phyloP scores from a whole-genome alignment of 2,113 vertebrate genomes.

The Origma solitaria region DNA sequence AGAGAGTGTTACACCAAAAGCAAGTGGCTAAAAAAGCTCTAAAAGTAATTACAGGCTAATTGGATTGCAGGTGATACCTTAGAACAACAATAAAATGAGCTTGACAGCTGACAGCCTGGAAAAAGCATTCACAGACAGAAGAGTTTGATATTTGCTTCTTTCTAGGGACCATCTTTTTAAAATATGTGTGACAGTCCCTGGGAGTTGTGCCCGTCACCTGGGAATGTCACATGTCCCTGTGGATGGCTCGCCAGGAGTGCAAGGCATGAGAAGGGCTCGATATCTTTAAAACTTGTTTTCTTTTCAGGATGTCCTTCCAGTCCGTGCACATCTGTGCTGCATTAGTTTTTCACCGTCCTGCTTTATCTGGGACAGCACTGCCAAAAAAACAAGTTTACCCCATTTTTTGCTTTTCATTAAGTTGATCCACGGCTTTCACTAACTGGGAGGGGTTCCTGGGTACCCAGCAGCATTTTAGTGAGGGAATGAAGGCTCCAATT shows the following conservation, averaged over 20 bases:
- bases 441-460: constrained; percentile 7
- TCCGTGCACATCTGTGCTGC: constrained; percentile 70
- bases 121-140: background rate
- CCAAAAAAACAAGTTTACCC: constrained; percentile 62
- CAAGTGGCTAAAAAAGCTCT: background rate
- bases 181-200: background rate
- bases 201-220: background rate
- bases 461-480: constrained; percentile 45
- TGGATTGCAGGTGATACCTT: background rate
- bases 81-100: background rate
- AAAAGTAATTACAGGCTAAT: background rate
- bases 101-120: background rate
- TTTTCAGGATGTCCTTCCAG: constrained; percentile 46
- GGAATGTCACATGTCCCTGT: background rate
- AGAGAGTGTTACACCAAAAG: background rate
- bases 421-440: constrained; percentile 57
- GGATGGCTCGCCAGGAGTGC: background rate
- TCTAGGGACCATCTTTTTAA: background rate
- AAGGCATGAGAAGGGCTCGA: constrained; percentile 27
- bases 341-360: constrained; percentile 55
- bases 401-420: constrained; percentile 70
- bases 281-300: constrained; percentile 40
- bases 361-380: constrained; percentile 59
- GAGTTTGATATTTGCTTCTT: background rate
- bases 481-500: constrained; percentile 65